These are phyloP conservation scores for Hydrolagus colliei DNA, from an alignment of 2,797 vertebrate genomes.

Conservation along the genomic window DNA sequence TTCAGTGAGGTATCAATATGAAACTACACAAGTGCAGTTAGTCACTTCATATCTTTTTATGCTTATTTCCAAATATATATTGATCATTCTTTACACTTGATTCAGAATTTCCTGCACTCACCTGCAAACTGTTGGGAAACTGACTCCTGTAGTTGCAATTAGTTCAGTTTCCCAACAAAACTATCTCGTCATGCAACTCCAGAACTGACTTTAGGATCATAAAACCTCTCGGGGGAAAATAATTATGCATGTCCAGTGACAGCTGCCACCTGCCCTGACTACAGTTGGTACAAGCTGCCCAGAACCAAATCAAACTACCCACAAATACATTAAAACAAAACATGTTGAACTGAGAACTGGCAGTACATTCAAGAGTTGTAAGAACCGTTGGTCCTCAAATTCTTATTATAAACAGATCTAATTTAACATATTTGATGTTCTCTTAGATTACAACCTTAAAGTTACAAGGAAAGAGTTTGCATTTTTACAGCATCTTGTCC, in stretches of 20 bases:
- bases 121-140: not conserved
- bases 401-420: not conserved
- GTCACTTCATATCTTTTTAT: not conserved
- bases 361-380: not conserved
- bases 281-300: not conserved
- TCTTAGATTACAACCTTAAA: too few relatives aligned
- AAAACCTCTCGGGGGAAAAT: not conserved
- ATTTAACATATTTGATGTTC: not conserved
- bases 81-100: not conserved
- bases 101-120: not conserved
- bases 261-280: not conserved
- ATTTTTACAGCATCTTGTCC: too few relatives aligned
- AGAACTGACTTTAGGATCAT: not conserved
- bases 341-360: not conserved
- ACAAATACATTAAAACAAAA: not conserved
- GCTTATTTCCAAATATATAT: not conserved
- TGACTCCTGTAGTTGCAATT: too few relatives aligned
- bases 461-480: too few relatives aligned
- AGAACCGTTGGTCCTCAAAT: not conserved
- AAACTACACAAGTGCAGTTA: not conserved
- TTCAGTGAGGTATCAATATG: not conserved
- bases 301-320: not conserved
- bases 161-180: too few relatives aligned
- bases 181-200: not conserved
- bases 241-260: not conserved